Conservation (phyloP, 2,797 vertebrate species). For the Argyrosomus regius region DNA sequence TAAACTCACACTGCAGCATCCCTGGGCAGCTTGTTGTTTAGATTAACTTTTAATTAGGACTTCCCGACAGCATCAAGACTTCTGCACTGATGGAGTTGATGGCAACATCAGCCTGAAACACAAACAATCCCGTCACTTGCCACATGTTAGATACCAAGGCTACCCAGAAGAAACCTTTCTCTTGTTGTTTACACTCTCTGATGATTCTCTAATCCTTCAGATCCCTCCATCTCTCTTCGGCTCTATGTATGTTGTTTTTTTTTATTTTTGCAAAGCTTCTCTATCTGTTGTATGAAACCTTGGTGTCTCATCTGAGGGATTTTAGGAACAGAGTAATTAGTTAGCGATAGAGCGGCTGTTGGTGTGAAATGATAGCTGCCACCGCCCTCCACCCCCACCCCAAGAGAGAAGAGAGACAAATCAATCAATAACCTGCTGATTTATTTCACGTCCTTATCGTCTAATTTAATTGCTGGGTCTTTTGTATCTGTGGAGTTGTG, state of each 20-base stretch:
- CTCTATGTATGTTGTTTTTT: constrained; percentile 7
- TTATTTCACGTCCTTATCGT: constrained; percentile 81
- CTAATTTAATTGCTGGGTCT: constrained; percentile 80
- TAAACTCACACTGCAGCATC: background rate
- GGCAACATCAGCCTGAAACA: constrained; percentile 22
- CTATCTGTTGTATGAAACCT: constrained; percentile 60
- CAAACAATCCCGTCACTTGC: constrained; percentile 23
- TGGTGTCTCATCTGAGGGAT: constrained; percentile 72
- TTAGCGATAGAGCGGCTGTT: constrained; percentile 73
- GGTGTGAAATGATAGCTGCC: constrained; percentile 75
- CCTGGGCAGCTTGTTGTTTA: constrained; percentile 24
- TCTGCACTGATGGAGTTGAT: constrained; percentile 12
- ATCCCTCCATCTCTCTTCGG: constrained; percentile 33
- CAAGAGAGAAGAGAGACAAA: constrained; percentile 76
- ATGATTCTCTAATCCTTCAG: constrained; percentile 64
- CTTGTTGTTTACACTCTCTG: constrained; percentile 63
- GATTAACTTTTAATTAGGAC: constrained; percentile 19
- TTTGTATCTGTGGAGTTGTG: constrained; percentile 71
- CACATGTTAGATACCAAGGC: constrained; percentile 21
- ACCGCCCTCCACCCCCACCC: constrained; percentile 38
- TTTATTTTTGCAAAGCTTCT: constrained; percentile 43
- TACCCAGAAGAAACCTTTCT: constrained; percentile 33
- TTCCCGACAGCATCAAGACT: constrained; percentile 28
- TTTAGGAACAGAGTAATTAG: constrained; percentile 81
- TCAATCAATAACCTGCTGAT: constrained; percentile 83